Evolutionary conservation across 2,888 invertebrate genomes (phyloP), one percentile per base, ranked within the genome.

Genomic region (Apamea epomidion): DNA sequence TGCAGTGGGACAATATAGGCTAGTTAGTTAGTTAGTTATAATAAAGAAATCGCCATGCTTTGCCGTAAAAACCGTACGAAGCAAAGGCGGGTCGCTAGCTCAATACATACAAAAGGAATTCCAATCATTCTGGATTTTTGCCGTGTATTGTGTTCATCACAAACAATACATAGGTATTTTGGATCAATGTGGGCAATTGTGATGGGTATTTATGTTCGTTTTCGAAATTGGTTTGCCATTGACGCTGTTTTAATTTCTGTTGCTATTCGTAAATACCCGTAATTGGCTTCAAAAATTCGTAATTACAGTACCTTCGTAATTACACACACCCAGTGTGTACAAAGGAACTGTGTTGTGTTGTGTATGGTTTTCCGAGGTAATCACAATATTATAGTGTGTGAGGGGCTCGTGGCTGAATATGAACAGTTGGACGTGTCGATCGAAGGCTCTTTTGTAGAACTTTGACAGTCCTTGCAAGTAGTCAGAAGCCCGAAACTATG

Each of bases 51-150:
- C 14, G 29, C 60, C 60, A 14, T 14, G 60, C 60, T 60, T 14
- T 14, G 14, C 29, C n/a, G 60, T 6, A n/a, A 60, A 29, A 60
- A n/a, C 21, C 32, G 32, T 64, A 29, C 62, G 62, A 29, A 29
- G 1, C 62, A 62, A 2, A 29, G 29, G 16, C 2, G 2, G 62
- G 6, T 21, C 32, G 32, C 64, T 32, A 64, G 29, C 62, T 71
- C 67, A 72, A 72, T 60, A 51, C 37, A 51, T 51, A 42, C 58
- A 64, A 67, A 18, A 76, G 58, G 29, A 69, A 83, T 65, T 77
- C 42, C 58, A 82, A 74, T 60, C 21, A n/a, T 48, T 80, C 58
- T 18, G 48, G 16, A 82, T 58, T 54, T 65, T 14, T 37, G 29
- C 25, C 48, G 37, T 48, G 29, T 42, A 48, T 74, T 65, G 65